A percentile compares a stretch with the other conserved stretches of the same genome.
Conservation (phyloP, 2,888 invertebrate genomes). For the Thymelicus acteon region DNA sequence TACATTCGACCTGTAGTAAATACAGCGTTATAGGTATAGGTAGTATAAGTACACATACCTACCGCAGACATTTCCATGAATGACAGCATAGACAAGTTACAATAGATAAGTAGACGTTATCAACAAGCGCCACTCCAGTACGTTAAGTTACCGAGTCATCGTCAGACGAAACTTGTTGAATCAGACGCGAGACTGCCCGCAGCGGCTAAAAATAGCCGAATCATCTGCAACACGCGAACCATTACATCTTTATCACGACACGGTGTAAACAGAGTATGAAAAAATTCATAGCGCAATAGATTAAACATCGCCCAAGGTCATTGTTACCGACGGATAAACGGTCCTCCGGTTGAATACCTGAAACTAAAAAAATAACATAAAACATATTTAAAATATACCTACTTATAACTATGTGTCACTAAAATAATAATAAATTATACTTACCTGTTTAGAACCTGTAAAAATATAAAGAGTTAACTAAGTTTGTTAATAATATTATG, state of each 20-base stretch:
- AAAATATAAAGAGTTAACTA: no score
- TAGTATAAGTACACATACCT: neutral
- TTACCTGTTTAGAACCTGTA: no score
- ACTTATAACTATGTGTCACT: no score
- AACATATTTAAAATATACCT: no score
- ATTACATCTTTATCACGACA: slow-evolving; percentile 25
- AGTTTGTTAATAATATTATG: no score
- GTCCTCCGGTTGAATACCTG: no score
- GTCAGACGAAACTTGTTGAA: neutral
- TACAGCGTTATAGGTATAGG: no score
- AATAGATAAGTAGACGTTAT: no score
- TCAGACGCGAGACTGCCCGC: neutral
- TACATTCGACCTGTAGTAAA: neutral
- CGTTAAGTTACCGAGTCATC: slow-evolving; percentile 3
- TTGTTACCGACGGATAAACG: no score
- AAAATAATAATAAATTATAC: no score
- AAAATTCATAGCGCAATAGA: slow-evolving; percentile 22
- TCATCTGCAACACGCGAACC: slow-evolving; percentile 25
- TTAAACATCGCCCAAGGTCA: slow-evolving; percentile 16
- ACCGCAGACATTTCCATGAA: slow-evolving; percentile 2
- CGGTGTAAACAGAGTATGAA: slow-evolving; percentile 13
- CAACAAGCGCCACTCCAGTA: no score
- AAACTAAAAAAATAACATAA: no score
- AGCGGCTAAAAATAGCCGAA: slow-evolving; percentile 8
- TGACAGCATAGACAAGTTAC: neutral